Base-by-base conservation (phyloP, 2,888 invertebrate species). In the Petrolisthes manimaculis region DNA sequence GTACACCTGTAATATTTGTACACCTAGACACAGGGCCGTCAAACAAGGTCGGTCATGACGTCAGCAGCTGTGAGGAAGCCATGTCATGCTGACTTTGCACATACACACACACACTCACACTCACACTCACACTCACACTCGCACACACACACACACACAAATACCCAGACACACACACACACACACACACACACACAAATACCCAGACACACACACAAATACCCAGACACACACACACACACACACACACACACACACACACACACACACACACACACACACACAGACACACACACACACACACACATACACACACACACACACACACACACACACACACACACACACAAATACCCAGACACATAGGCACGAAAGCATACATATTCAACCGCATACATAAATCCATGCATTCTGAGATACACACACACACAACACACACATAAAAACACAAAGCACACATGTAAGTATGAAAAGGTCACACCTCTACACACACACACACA, bases 141-240 rank as follows among this genome's bases (percentile, higher is more conserved):
- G 3, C 61, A 61, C 61, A 61, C 61, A 61, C 61, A 61, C 61
- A 61, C 61, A 61, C 61, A 61, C 61, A 61, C 61, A 61, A 1
- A 61, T 1, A 61, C 18, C 1, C 61, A 61, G 1, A 61, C 61
- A 61, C 61, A 61, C 61, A 61, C 61, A 61, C 61, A 61, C 61
- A 61, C 61, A 61, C 61, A 79, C 8, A 53, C 51, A 54, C 12
- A 79, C 14, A 79, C 12, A 51, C 53, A 79, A 1, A 79, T 12
- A 54, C 8, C 12, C 8, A 54, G 3, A 79, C 53, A 79, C 53
- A 79, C 53, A 79, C 53, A 78, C 78, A 78, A 1, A 78, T 3
- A 78, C 78, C 24, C 78, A 78, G 51, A 78, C 78, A 78, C 78
- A 78, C 78, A 78, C 78, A 78, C 78, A 79, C 53, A 79, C 79